Percentiles rank a stretch among this genome's conserved stretches.
Evolutionary conservation across 2,797 vertebrate species (phyloP).

Genomic region (Brachymystax lenok): DNA sequence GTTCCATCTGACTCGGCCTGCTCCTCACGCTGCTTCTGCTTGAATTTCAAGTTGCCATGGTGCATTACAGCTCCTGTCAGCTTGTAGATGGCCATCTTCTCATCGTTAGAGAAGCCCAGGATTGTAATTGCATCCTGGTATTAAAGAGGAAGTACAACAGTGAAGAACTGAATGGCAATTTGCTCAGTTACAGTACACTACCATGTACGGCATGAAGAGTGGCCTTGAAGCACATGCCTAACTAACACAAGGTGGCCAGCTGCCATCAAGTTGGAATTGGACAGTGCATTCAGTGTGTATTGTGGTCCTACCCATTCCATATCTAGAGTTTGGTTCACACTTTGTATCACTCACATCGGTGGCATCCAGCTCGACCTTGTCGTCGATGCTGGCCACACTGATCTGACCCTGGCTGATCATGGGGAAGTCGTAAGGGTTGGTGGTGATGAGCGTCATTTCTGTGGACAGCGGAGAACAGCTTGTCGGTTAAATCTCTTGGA

Average conservation of each 20-base stretch:
- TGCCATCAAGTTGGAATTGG: not conserved
- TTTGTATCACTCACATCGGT: constrained; percentile 78
- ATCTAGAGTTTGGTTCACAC: no score
- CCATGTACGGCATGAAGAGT: no score
- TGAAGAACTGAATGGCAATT: not conserved
- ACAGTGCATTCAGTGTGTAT: not conserved
- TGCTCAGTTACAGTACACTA: not conserved
- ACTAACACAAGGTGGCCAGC: not conserved
- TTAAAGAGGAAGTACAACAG: not conserved
- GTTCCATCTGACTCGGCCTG: constrained; percentile 81
- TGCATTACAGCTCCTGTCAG: constrained; percentile 79
- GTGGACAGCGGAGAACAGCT: not conserved
- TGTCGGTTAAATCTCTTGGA: not conserved
- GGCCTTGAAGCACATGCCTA: not conserved
- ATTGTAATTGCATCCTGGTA: constrained; percentile 75
- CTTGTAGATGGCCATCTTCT: constrained; percentile 77
- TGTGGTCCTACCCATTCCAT: no score
- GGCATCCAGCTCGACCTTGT: constrained; percentile 80
- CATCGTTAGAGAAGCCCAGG: constrained; percentile 75
- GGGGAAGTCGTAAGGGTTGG: constrained; percentile 81
- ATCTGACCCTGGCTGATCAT: constrained; percentile 84
- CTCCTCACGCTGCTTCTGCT: constrained; percentile 81
- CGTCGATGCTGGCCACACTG: constrained; percentile 80
- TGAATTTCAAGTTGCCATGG: constrained; percentile 80
- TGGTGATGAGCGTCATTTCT: constrained; percentile 85